These are phyloP conservation scores for Archilochus colubris DNA, from an alignment of 2,113 vertebrate genomes.

Conservation along the genomic window DNA sequence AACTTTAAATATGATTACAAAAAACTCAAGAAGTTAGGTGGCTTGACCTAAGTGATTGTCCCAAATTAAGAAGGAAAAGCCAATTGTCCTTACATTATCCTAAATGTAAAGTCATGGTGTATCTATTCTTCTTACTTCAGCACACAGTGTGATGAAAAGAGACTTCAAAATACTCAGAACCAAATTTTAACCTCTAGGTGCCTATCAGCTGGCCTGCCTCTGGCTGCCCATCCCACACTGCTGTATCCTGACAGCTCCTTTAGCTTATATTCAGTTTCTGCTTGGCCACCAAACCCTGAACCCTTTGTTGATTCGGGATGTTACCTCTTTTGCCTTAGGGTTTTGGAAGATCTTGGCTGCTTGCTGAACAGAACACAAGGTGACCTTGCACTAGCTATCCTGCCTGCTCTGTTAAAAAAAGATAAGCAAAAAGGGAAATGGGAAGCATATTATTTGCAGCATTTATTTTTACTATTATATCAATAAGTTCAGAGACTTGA, in stretches of 20 bases:
- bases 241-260: neutral
- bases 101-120: neutral
- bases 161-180: neutral
- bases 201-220: neutral
- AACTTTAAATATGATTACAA: neutral
- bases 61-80: neutral
- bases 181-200: neutral
- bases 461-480: neutral
- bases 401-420: neutral
- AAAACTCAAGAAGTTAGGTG: neutral
- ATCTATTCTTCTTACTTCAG: fast-evolving
- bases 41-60: neutral
- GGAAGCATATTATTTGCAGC: neutral
- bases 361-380: neutral
- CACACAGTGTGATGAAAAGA: neutral
- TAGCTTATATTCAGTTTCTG: neutral
- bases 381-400: neutral
- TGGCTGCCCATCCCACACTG: neutral
- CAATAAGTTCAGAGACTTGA: neutral
- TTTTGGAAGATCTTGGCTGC: neutral
- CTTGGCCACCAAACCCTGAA: neutral
- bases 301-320: neutral
- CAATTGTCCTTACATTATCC: neutral
- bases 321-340: neutral
- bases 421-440: neutral